A percentile compares a stretch with the other conserved stretches of the same genome.
phyloP scores from a whole-genome alignment of 2,797 vertebrate species.

The Semotilus atromaculatus region DNA sequence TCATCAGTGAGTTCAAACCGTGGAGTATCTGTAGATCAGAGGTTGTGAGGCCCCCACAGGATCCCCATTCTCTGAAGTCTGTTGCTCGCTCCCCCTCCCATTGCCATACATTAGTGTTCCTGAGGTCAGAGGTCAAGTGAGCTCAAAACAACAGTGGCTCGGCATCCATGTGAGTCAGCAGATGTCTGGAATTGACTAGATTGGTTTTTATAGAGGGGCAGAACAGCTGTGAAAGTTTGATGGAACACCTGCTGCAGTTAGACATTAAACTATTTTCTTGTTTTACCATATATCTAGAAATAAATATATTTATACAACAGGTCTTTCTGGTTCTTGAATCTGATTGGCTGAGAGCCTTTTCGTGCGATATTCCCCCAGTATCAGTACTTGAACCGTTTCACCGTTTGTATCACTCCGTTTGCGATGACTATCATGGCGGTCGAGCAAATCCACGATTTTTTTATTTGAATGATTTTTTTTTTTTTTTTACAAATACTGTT shows the following conservation, averaged over 20 bases:
- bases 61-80: neutral
- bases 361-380: no score
- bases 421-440: no score
- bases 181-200: conserved; percentile 38
- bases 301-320: no score
- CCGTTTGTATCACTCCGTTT: no score
- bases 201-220: conserved; percentile 3
- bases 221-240: conserved; percentile 23
- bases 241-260: conserved; percentile 18
- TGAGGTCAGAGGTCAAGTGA: conserved; percentile 33
- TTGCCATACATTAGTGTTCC: conserved; percentile 28
- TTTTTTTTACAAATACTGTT: no score
- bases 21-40: neutral
- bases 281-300: no score
- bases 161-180: conserved; percentile 16
- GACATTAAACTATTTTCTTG: neutral
- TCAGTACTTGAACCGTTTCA: no score
- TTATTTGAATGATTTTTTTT: no score
- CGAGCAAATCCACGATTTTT: no score
- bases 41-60: neutral
- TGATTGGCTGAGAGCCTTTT: no score
- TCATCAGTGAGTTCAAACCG: neutral
- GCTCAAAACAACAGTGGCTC: neutral
- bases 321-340: no score
- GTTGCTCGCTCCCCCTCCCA: neutral